Evolutionary conservation across 2,797 vertebrate species (phyloP).

Genomic region (Natrix natrix): DNA sequence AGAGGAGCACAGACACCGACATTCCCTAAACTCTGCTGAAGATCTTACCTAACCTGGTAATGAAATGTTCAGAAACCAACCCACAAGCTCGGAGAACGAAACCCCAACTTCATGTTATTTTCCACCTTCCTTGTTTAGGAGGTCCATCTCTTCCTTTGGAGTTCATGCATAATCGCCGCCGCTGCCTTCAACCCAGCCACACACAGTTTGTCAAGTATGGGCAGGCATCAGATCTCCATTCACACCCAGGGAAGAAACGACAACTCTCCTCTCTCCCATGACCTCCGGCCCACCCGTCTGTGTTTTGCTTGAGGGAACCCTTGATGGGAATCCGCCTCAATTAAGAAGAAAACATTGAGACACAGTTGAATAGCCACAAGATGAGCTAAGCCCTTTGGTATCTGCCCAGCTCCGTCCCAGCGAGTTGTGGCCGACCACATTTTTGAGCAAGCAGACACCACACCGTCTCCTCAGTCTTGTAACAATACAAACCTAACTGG

Average conservation of each 20-base stretch:
- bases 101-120: background rate
- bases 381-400: background rate
- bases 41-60: background rate
- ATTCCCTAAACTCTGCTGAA: background rate
- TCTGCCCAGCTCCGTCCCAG: background rate
- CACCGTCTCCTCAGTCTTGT: background rate
- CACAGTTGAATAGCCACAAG: conserved; percentile 6
- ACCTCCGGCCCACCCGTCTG: background rate
- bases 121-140: background rate
- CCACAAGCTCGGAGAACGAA: background rate
- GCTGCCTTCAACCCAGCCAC: background rate
- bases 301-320: background rate
- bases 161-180: background rate
- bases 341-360: conserved; percentile 25
- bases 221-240: background rate
- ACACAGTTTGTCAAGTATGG: background rate
- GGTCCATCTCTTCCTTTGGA: background rate
- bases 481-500: background rate
- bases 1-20: no score
- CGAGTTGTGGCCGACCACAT: conserved; percentile 25
- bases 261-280: conserved; percentile 1
- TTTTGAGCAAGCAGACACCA: conserved; percentile 11
- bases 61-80: background rate
- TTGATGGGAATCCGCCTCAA: background rate
- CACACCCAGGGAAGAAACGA: background rate